A percentile compares a stretch with the other conserved stretches of the same genome.
Conservation (phyloP, 2,888 invertebrate species). For the Microctonus hyperodae region DNA sequence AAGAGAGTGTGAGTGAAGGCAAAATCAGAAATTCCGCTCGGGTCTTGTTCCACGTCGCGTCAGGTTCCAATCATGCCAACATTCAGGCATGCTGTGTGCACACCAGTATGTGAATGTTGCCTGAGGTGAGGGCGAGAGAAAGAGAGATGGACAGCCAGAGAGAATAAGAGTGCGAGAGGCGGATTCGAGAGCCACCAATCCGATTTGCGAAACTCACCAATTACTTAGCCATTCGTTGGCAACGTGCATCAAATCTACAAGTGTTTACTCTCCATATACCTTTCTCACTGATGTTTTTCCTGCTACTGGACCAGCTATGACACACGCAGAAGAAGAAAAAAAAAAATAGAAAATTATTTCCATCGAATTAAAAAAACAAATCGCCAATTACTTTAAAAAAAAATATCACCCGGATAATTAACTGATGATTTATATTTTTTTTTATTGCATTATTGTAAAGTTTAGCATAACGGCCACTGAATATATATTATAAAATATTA, state of each 20-base stretch:
- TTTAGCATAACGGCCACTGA: too few relatives aligned
- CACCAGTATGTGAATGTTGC: slow-evolving; percentile 42
- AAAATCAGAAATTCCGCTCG: slow-evolving; percentile 59
- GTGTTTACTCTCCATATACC: slow-evolving; percentile 50
- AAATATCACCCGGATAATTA: too few relatives aligned
- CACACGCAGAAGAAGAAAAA: background rate
- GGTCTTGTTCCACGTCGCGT: slow-evolving; percentile 48
- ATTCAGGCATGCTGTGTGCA: slow-evolving; percentile 52
- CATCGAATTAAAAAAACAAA: too few relatives aligned
- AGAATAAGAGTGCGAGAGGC: slow-evolving; percentile 34
- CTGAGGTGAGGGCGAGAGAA: slow-evolving; percentile 33
- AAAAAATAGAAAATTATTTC: too few relatives aligned
- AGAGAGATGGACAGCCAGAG: slow-evolving; percentile 25
- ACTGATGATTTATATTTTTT: too few relatives aligned
- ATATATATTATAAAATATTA: too few relatives aligned
- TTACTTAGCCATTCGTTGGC: slow-evolving; percentile 61
- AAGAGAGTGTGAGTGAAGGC: slow-evolving; percentile 19
- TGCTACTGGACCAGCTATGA: slow-evolving; percentile 19
- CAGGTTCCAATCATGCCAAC: slow-evolving; percentile 61
- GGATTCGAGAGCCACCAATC: slow-evolving; percentile 45
- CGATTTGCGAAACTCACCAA: slow-evolving; percentile 59
- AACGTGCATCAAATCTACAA: slow-evolving; percentile 63
- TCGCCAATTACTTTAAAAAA: too few relatives aligned
- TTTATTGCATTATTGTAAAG: too few relatives aligned
- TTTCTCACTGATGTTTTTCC: slow-evolving; percentile 10